phyloP scores from a whole-genome alignment of 2,888 invertebrate species.

The Lissonota sp. region DNA sequence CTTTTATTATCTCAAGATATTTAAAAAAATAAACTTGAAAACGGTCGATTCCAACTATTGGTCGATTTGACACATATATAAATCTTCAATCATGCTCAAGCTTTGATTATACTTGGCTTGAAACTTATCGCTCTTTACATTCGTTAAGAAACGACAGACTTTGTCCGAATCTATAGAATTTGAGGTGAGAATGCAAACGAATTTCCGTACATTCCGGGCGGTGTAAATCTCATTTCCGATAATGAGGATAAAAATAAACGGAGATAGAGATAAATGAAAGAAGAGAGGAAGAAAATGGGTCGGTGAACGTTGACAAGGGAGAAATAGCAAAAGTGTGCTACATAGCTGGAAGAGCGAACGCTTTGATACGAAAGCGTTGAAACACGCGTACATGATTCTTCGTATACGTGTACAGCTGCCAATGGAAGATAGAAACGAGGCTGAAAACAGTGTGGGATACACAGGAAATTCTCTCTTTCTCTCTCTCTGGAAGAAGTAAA shows the following conservation, averaged over 20 bases:
- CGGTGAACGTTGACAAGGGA: neutral
- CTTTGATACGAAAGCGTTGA: slow-evolving; percentile 40
- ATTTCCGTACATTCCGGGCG: slow-evolving; percentile 3
- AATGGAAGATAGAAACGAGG: slow-evolving; percentile 1
- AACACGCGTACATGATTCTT: slow-evolving; percentile 34
- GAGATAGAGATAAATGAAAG: slow-evolving; percentile 1
- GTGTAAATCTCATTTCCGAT: slow-evolving; percentile 12
- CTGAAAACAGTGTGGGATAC: no score
- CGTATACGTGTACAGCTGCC: slow-evolving; percentile 23
- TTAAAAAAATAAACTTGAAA: no score
- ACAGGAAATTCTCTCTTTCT: no score
- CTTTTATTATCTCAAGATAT: no score
- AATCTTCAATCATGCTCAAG: no score
- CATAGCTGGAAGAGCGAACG: slow-evolving; percentile 18
- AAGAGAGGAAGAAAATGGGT: neutral
- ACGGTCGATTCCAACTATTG: no score
- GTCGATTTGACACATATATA: no score
- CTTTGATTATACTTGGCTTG: neutral
- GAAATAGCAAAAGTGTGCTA: slow-evolving; percentile 19
- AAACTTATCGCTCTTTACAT: neutral
- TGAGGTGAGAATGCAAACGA: no score
- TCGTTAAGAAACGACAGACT: neutral
- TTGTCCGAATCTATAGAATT: no score
- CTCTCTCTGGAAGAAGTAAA: slow-evolving; percentile 7
- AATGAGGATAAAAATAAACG: slow-evolving; percentile 11